Percentiles rank a stretch among this genome's conserved stretches.
Conservation (phyloP, 2,113 vertebrate species). For the Oplegnathus fasciatus region DNA sequence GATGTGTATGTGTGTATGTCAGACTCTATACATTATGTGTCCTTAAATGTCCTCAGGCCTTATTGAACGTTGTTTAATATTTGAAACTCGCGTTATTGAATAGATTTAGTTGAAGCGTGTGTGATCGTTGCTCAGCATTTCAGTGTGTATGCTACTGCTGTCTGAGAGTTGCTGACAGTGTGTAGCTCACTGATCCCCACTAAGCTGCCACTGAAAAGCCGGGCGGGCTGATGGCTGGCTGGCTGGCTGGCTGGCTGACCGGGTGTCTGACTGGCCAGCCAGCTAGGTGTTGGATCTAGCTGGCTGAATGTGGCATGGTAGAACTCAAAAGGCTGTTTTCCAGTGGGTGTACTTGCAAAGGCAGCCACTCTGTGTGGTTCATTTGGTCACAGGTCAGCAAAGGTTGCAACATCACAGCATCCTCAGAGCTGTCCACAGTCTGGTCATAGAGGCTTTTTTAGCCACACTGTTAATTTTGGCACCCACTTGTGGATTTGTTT, state of each 20-base stretch:
- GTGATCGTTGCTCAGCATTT: slow-evolving; percentile 41
- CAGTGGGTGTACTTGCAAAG: background rate
- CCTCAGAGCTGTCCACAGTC: background rate
- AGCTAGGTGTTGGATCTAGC: slow-evolving; percentile 38
- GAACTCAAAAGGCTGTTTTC: slow-evolving; percentile 26
- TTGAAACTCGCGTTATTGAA: slow-evolving; percentile 37
- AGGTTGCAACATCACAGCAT: slow-evolving; percentile 16
- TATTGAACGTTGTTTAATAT: slow-evolving; percentile 30
- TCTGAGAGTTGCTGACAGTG: slow-evolving; percentile 78
- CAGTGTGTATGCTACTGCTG: slow-evolving; percentile 39
- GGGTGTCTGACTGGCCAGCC: slow-evolving; percentile 48
- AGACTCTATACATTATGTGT: slow-evolving; percentile 8
- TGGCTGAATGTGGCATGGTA: slow-evolving; percentile 28
- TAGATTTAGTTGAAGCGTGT: slow-evolving; percentile 41
- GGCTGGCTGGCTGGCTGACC: slow-evolving; percentile 30
- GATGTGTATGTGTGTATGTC: slow-evolving; percentile 13
- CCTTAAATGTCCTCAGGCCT: slow-evolving; percentile 34
- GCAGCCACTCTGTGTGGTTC: slow-evolving; percentile 5
- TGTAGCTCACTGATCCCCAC: slow-evolving; percentile 72
- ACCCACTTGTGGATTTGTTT: background rate
- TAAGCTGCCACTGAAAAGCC: slow-evolving; percentile 75
- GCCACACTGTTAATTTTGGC: background rate
- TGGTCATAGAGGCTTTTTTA: background rate
- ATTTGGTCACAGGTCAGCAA: slow-evolving; percentile 20
- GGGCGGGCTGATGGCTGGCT: slow-evolving; percentile 46